Evolutionary conservation across 92 coral and sea anemone genomes (phyloP).

Genomic region (Phenganax marumi): DNA sequence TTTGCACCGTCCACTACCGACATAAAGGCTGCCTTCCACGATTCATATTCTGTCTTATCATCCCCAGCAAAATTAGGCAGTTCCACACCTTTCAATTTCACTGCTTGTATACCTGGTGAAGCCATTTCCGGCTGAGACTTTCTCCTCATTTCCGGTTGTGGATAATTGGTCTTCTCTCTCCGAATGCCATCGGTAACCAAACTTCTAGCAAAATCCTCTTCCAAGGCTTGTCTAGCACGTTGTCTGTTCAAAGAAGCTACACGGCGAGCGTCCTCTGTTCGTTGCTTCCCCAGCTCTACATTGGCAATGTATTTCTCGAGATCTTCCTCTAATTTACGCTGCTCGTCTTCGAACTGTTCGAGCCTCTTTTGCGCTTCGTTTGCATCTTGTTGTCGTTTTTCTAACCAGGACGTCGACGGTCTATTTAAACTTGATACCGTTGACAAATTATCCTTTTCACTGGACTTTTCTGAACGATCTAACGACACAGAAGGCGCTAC

Average conservation of each 20-base stretch:
- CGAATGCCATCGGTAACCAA: too few species aligned
- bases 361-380: background rate
- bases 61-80: slow-evolving; percentile 6
- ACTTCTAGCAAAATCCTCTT: background rate
- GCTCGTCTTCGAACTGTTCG: background rate
- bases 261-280: slow-evolving; percentile 25
- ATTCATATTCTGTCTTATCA: background rate
- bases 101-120: background rate
- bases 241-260: slow-evolving; percentile 6
- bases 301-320: slow-evolving; percentile 7
- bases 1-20: background rate
- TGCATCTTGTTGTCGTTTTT: slow-evolving; percentile 12
- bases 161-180: too few species aligned
- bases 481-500: slow-evolving; percentile 2
- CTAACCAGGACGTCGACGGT: slow-evolving; percentile 5
- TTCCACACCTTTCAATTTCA: slow-evolving; percentile 10
- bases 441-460: slow-evolving; percentile 1
- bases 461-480: background rate
- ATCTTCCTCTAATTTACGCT: background rate
- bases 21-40: slow-evolving; percentile 20
- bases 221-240: background rate
- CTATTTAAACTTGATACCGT: background rate
- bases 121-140: background rate
- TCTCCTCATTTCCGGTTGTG: slow-evolving; percentile 12
- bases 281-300: slow-evolving; percentile 6